These are phyloP conservation scores for Mechanitis messenoides DNA, from an alignment of 2,888 invertebrate genomes.

Conservation along the genomic window DNA sequence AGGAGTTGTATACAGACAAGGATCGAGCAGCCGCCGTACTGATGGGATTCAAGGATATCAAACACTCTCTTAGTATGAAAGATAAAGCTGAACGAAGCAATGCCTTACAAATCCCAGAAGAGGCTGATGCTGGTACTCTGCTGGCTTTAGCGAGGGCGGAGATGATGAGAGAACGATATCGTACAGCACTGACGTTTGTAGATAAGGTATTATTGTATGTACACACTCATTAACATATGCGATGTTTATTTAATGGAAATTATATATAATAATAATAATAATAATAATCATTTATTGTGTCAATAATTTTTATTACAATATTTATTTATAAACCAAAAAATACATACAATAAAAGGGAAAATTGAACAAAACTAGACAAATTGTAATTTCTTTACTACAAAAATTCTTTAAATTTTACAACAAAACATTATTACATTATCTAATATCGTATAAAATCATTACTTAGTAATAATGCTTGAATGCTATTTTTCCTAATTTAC, in stretches of 20 bases:
- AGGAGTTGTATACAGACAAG: constrained; percentile 92
- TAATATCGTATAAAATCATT: neutral
- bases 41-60: constrained; percentile 90
- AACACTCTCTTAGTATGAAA: constrained; percentile 87
- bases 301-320: too few relatives aligned
- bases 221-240: neutral
- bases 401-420: too few relatives aligned
- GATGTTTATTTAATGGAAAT: too few relatives aligned
- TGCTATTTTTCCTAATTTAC: neutral
- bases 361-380: too few relatives aligned
- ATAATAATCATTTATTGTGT: too few relatives aligned
- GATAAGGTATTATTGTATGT: constrained; percentile 79
- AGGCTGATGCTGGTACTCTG: constrained; percentile 86
- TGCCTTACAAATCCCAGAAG: constrained; percentile 84
- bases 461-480: neutral
- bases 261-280: too few relatives aligned
- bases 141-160: constrained; percentile 86
- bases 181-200: constrained; percentile 84
- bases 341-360: too few relatives aligned
- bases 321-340: too few relatives aligned
- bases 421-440: too few relatives aligned
- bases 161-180: constrained; percentile 83
- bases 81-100: constrained; percentile 85
- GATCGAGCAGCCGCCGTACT: constrained; percentile 93
- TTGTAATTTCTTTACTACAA: too few relatives aligned